Evolutionary conservation across 2,888 invertebrate genomes (phyloP).

Genomic region (Gortyna flavago): DNA sequence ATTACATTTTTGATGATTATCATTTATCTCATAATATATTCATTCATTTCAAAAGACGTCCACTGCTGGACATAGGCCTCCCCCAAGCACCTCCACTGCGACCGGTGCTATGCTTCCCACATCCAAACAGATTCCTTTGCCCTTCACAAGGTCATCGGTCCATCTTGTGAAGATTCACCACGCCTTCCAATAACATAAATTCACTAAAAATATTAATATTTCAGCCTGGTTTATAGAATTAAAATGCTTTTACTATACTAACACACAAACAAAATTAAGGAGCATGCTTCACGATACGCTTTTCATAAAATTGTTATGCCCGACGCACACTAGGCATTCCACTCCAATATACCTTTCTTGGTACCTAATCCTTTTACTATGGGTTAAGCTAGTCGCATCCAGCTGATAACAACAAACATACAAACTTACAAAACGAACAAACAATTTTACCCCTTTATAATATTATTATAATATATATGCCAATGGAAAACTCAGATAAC

Average conservation of each 20-base stretch:
- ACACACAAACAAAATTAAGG: neutral
- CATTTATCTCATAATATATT: neutral
- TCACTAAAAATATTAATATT: neutral
- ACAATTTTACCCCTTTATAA: neutral
- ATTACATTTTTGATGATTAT: neutral
- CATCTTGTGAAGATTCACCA: neutral
- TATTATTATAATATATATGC: neutral
- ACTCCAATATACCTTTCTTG: neutral
- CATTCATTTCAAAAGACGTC: neutral
- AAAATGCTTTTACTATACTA: neutral
- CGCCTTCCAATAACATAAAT: neutral
- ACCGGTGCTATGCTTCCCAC: neutral
- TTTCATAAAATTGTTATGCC: neutral
- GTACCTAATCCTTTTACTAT: neutral
- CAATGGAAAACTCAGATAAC: neutral
- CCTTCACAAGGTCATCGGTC: neutral
- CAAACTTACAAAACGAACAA: neutral
- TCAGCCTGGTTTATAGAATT: neutral
- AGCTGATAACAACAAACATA: neutral
- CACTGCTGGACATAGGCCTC: neutral
- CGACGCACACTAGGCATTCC: neutral
- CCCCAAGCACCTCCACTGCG: neutral
- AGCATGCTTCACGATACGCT: too few species aligned
- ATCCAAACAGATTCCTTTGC: neutral
- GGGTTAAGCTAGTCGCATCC: neutral